These are phyloP conservation scores for Probaryconus sp. DNA, from an alignment of 1,140 invertebrate species.

Conservation along the genomic window DNA sequence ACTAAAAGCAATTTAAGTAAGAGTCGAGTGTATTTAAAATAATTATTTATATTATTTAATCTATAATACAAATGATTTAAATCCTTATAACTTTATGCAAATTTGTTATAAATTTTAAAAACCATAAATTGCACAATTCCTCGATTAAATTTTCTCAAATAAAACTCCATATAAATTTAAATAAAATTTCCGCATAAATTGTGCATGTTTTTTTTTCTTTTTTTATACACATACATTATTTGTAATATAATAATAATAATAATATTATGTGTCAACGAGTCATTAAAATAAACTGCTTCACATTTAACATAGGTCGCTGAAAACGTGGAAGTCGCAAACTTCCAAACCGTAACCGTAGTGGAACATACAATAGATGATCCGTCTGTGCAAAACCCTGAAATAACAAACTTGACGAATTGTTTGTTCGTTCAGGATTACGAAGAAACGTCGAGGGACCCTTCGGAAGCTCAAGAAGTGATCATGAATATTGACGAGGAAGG, in stretches of 20 bases:
- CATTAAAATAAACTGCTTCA: slow-evolving; percentile 25
- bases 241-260: slow-evolving; percentile 1
- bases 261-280: slow-evolving; percentile 11
- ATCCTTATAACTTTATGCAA: no score
- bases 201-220: no score
- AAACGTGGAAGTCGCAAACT: slow-evolving; percentile 51
- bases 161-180: no score
- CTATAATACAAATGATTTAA: no score
- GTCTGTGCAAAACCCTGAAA: slow-evolving; percentile 44
- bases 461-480: slow-evolving; percentile 71
- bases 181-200: no score
- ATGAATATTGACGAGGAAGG: slow-evolving; percentile 72
- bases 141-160: no score
- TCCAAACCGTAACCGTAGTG: slow-evolving; percentile 53
- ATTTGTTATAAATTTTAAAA: no score
- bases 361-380: slow-evolving; percentile 44
- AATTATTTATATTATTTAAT: no score
- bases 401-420: slow-evolving; percentile 54
- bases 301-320: slow-evolving; percentile 55
- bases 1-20: no score
- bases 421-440: slow-evolving; percentile 69
- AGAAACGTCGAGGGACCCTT: slow-evolving; percentile 72
- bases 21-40: no score
- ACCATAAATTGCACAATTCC: no score
- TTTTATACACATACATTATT: no score